Evolutionary conservation across 2,113 vertebrate species (phyloP).

Genomic region (Cyanoramphus novaezelandiae): DNA sequence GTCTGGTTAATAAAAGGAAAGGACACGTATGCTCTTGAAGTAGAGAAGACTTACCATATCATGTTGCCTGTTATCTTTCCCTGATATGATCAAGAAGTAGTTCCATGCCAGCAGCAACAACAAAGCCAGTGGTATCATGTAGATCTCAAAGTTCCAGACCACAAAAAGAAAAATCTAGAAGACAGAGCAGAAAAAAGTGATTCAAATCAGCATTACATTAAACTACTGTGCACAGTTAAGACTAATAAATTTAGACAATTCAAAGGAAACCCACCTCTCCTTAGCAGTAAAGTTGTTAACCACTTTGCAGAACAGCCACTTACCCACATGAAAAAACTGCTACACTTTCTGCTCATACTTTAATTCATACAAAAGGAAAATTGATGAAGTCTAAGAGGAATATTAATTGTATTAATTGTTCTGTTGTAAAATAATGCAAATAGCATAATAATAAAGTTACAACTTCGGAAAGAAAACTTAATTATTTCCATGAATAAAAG

Average conservation of each 20-base stretch:
- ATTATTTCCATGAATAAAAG: conserved; percentile 36
- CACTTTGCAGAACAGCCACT: not conserved
- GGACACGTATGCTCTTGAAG: not conserved
- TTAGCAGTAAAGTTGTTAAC: not conserved
- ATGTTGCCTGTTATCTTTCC: conserved; percentile 90
- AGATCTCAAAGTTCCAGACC: conserved; percentile 99
- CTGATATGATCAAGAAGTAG: conserved; percentile 91
- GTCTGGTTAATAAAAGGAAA: not conserved
- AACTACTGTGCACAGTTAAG: not conserved
- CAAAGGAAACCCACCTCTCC: not conserved
- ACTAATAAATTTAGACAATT: not conserved
- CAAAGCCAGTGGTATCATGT: conserved; percentile 92
- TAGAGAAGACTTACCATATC: conserved; percentile 86
- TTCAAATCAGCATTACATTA: conserved; percentile 33
- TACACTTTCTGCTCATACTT: not conserved
- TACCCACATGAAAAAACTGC: not conserved
- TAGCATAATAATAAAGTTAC: not conserved
- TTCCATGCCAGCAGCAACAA: conserved; percentile 91
- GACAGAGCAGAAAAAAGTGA: not conserved
- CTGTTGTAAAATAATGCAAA: not conserved
- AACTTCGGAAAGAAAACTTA: not conserved
- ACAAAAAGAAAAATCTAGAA: conserved; percentile 91
- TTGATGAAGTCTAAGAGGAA: not conserved
- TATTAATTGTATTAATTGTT: conserved; percentile 30
- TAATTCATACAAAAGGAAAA: conserved; percentile 35